These are phyloP conservation scores for Tympanoctomys barrerae DNA, from an alignment of 2,797 vertebrate genomes.

Conservation along the genomic window DNA sequence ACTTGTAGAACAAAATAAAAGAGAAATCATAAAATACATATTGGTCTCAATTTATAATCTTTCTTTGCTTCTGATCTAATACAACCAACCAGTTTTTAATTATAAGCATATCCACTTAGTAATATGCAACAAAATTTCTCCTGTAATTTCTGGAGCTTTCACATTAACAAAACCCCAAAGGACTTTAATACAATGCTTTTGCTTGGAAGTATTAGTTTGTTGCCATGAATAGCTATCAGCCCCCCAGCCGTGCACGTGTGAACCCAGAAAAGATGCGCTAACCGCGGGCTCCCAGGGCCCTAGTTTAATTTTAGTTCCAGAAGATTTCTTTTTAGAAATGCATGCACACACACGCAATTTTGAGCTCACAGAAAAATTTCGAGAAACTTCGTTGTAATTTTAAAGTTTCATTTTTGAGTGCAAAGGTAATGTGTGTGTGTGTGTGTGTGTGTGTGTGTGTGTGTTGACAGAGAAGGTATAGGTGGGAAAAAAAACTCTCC, in stretches of 20 bases:
- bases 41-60: background rate
- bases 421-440: background rate
- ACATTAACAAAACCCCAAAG: constrained; percentile 42
- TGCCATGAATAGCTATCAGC: constrained; percentile 27
- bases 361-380: background rate
- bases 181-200: background rate
- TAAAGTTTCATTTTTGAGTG: background rate
- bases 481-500: background rate
- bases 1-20: constrained; percentile 40
- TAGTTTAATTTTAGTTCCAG: constrained; percentile 63
- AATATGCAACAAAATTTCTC: constrained; percentile 23
- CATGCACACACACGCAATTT: background rate
- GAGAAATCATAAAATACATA: constrained; percentile 11
- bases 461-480: background rate
- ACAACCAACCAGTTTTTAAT: constrained; percentile 22
- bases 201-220: constrained; percentile 40
- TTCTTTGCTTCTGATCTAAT: constrained; percentile 45
- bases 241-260: constrained; percentile 4
- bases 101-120: constrained; percentile 32
- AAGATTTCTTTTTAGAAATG: constrained; percentile 52
- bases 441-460: background rate
- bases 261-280: background rate
- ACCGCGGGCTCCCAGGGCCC: background rate
- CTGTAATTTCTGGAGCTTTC: constrained; percentile 40
- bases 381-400: background rate